A percentile compares a stretch with the other conserved stretches of the same genome.
These are phyloP conservation scores for Ailuropoda melanoleuca DNA, from an alignment of 2,113 vertebrate genomes.

Conservation along the genomic window DNA sequence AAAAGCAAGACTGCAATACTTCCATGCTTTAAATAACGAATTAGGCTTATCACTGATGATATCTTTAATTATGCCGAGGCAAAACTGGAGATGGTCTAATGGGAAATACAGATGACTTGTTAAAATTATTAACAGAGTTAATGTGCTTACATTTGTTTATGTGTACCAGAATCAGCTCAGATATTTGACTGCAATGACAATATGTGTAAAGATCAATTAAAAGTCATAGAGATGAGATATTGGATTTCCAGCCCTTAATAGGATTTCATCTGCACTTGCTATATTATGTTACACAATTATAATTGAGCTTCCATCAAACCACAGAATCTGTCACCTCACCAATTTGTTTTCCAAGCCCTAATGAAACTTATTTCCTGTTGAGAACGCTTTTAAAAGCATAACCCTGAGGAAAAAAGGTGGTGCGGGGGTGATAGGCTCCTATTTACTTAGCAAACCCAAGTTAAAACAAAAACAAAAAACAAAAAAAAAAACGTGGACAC, in stretches of 20 bases:
- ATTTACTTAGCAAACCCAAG: constrained; percentile 66
- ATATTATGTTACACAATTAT: constrained; percentile 89
- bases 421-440: constrained; percentile 27
- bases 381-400: constrained; percentile 80
- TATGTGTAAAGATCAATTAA: constrained; percentile 91
- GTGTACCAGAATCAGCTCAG: constrained; percentile 86
- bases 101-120: constrained; percentile 89
- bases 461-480: background rate
- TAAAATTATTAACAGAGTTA: constrained; percentile 90
- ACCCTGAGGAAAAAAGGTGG: constrained; percentile 62
- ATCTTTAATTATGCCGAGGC: constrained; percentile 87
- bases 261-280: constrained; percentile 89
- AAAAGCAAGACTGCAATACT: constrained; percentile 85
- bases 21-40: constrained; percentile 84
- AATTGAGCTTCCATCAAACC: constrained; percentile 88
- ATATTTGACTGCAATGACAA: constrained; percentile 88
- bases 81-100: constrained; percentile 86
- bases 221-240: constrained; percentile 90
- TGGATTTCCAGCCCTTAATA: constrained; percentile 89
- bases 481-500: background rate
- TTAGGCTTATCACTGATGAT: constrained; percentile 85
- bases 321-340: constrained; percentile 85
- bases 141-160: constrained; percentile 90
- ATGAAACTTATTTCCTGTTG: constrained; percentile 84
- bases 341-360: constrained; percentile 86